Percentiles rank a stretch among this genome's conserved stretches.
These are phyloP conservation scores for Callorhinus ursinus DNA, from an alignment of 2,113 vertebrate genomes.

Conservation along the genomic window DNA sequence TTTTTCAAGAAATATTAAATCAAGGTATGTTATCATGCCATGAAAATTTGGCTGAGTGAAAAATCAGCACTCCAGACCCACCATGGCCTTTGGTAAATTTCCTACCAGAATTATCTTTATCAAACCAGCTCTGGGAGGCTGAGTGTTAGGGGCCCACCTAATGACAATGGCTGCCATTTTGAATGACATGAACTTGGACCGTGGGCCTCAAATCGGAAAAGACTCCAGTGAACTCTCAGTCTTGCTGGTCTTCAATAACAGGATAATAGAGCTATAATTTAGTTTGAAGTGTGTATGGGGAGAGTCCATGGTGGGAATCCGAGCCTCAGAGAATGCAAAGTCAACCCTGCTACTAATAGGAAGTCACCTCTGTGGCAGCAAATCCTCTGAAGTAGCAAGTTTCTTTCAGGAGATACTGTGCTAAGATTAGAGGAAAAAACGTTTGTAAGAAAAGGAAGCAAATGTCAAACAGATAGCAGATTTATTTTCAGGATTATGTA, in stretches of 20 bases:
- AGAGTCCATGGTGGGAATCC: conserved; percentile 23
- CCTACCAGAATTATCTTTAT: not conserved
- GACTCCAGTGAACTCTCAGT: not conserved
- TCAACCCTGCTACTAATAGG: conserved; percentile 20
- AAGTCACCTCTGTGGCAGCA: conserved; percentile 33
- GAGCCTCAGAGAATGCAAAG: conserved; percentile 46
- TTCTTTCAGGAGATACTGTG: conserved; percentile 55
- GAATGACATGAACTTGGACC: not conserved
- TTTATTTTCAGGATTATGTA: conserved; percentile 79
- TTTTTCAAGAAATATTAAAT: conserved; percentile 41
- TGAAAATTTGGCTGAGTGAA: not conserved
- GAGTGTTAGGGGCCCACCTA: not conserved
- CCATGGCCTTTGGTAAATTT: not conserved
- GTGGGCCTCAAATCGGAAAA: conserved; percentile 61
- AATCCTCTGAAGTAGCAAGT: conserved; percentile 65
- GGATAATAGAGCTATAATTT: conserved; percentile 60
- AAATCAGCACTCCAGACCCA: not conserved
- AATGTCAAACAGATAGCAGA: conserved; percentile 76
- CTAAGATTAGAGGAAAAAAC: conserved; percentile 55
- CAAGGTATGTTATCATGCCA: not conserved
- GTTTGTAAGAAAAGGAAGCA: conserved; percentile 64
- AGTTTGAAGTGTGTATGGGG: conserved; percentile 38
- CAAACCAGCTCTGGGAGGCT: not conserved
- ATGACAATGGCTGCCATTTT: conserved; percentile 25
- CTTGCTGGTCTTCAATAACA: conserved; percentile 31